Base-by-base conservation (phyloP, 2,888 invertebrate genomes). In the Perizoma flavofasciatum region DNA sequence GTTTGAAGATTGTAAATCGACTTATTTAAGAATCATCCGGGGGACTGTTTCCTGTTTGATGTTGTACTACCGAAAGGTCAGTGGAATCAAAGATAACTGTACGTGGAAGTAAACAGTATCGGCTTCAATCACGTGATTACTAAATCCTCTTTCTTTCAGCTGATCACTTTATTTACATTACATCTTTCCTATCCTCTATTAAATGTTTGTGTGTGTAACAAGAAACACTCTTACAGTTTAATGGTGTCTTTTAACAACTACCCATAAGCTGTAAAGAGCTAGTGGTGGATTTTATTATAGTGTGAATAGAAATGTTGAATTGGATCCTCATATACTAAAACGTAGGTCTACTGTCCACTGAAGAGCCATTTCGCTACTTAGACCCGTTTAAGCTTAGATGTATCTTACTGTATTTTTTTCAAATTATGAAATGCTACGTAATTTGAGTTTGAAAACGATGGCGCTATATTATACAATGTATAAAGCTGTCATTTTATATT, bases 181-280 rank as follows among this genome's bases (percentile, higher is more conserved):
- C 22, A 34, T 54, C 33, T 44, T 46, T 6, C 48, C 47, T 58
- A n/a, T 53, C 44, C 11, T 9, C 48, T 34, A 40, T 48, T 9
- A 41, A 54, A n/a, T 51, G 59, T 55, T 61, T 59, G 61, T 66
- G 62, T 59, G 49, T 32, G 55, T 44, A 57, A 68, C 59, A 68
- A 72, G 73, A 71, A 65, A 70, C 66, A 69, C 68, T 61, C 67
- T 65, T 50, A 57, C 70, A 61, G 66, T 83, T 53, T 80, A 81
- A 84, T 79, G 77, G 75, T 78, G 77, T 76, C 77, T 79, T 81
- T 82, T 81, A 83, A 85, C 80, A 82, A 78, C 78, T 68, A 57
- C 71, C 73, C 66, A 71, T 75, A 75, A 77, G 71, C 61, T 71
- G 76, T 74, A 44, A 54, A 74, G 71, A 78, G 71, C 71, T 61